Conservation (phyloP, 2,888 invertebrate species). For the Geotrupes spiniger region DNA sequence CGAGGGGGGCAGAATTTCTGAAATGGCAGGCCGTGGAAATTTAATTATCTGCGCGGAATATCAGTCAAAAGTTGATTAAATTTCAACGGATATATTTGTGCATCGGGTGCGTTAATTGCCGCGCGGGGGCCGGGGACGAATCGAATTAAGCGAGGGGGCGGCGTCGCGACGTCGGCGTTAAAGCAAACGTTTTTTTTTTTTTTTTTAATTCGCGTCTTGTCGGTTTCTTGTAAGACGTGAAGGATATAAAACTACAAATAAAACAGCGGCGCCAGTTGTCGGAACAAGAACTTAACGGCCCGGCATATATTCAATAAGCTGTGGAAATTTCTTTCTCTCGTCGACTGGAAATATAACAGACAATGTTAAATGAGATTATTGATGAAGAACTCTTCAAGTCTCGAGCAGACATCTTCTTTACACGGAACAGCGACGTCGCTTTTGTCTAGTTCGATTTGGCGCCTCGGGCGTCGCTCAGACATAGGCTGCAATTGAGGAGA, state of each 20-base stretch:
- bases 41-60: conserved; percentile 41
- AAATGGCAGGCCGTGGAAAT: conserved; percentile 37
- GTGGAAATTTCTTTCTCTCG: conserved; percentile 22
- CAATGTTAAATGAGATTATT: conserved; percentile 40
- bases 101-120: conserved; percentile 29
- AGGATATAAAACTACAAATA: too few relatives aligned
- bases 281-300: not conserved
- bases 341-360: conserved; percentile 32
- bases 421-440: conserved; percentile 33
- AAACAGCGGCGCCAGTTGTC: not conserved
- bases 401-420: conserved; percentile 39
- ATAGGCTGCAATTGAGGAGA: conserved; percentile 12
- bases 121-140: conserved; percentile 19
- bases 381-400: conserved; percentile 43
- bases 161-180: too few relatives aligned
- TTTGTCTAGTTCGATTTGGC: conserved; percentile 36
- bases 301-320: conserved; percentile 17
- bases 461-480: conserved; percentile 32
- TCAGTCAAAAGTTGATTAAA: conserved; percentile 43
- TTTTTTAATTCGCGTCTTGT: too few relatives aligned
- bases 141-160: too few relatives aligned
- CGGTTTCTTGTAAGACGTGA: too few relatives aligned
- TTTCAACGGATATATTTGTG: conserved; percentile 39
- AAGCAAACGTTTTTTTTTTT: too few relatives aligned
- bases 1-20: conserved; percentile 35